Base-by-base conservation (phyloP, 2,797 vertebrate genomes). In the Oreortyx pictus region DNA sequence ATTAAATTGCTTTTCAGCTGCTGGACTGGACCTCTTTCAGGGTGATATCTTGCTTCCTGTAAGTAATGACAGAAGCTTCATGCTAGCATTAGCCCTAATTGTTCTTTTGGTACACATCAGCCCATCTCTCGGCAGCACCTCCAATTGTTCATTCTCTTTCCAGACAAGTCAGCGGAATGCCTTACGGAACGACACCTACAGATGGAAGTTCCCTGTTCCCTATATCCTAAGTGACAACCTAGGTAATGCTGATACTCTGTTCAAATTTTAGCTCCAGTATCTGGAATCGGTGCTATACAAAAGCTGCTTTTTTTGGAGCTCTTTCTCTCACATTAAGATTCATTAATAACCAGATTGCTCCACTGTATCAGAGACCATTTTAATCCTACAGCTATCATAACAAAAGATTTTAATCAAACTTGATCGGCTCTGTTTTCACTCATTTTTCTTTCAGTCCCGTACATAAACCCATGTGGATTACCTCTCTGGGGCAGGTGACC, bases 151-250 rank as follows among this genome's bases (percentile, higher is more conserved):
- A 74, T 68, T 94, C 24, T 49, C 23, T 82, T 96, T 96, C 89
- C 82, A 96, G 93, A 59, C 98, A 98, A 86, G 92, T 29, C 97
- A 96, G 49, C 97, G 96, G 52, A 98, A 98, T 93, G 98, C 96
- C 47, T 56, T 99, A 62, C 95, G 96, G 88, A 35, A 99, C 89
- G 97, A 97, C 33, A 67, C 0, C 16, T 97, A 95, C 96, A 98
- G 98, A 89, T 99, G 99, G 99, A 98, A 97, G 75, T 98, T 99
- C 49, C 99, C 99, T 6, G 97, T 99, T 90, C 98, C 99, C 2
- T 99, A 99, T 93, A 99, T 99, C 93, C 97, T 99, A 90, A 97
- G 98, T 56, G 98, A 99, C 96, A 97, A 97, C 92, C 94, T 99
- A 66, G 98, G 99, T 99, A 97, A 98, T 93, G 19, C 11, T 76